Evolutionary conservation across 2,888 invertebrate genomes (phyloP), one percentile per base, ranked within the genome.

Genomic region (Abrostola tripartita): DNA sequence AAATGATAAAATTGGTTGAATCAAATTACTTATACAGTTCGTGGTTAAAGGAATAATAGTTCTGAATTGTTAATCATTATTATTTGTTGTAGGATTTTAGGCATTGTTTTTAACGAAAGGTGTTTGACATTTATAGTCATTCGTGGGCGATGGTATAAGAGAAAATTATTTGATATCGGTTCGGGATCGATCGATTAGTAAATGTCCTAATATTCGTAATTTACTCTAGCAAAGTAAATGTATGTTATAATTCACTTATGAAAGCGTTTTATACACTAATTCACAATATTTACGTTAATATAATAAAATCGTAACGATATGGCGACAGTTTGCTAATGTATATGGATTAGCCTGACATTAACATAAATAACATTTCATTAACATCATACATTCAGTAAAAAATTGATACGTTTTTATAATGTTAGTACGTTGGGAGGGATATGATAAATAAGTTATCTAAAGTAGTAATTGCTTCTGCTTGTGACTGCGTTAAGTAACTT

Each of bases 1-100:
- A 79, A 86, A 81, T 83, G 78, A 78, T 81, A 79, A 82, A 85
- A 80, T 81, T 81, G 76, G 76, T 72, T 65, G 74, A 78, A 76
- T 81, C 68, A 76, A 80, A 81, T 82, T 73, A 81, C 68, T 61
- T 70, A 65, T 59, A 68, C 55, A 68, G 74, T 70, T 66, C 58
- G 47, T 65, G 38, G 63, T 54, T 71, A 74, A 72, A 75, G 62
- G 68, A 71, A 65, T 67, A 63, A 65, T 64, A 47, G 14, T 44
- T 61, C 14, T 6, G 42, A 63, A 52, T 41, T 64, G 41, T 54
- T 70, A 61, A 70, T 76, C 36, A 62, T 54, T 62, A 52, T n/a
- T n/a, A 55, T 40, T 7, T 49, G 68, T 54, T 58, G 67, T 50
- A 64, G 80, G 47, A 57, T 60, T 61, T 37, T 49, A 56, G 24